Conservation (phyloP, 2,797 vertebrate species). For the Varecia variegata region DNA sequence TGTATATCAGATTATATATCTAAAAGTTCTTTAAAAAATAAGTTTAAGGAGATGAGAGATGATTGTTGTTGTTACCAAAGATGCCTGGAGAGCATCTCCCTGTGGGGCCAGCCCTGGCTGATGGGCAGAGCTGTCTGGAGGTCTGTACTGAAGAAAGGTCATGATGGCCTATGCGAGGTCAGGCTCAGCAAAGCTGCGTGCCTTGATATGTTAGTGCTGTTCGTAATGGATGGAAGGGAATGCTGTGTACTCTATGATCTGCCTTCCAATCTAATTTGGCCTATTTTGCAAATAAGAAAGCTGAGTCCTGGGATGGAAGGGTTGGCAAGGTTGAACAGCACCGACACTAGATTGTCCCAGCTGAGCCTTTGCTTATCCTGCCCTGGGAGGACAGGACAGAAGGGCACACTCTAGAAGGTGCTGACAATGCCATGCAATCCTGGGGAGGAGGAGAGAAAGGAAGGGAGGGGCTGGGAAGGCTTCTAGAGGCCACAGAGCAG, state of each 20-base stretch:
- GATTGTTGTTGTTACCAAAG: not conserved
- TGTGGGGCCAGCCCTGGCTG: not conserved
- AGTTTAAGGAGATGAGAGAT: not conserved
- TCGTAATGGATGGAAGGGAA: not conserved
- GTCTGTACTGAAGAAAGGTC: not conserved
- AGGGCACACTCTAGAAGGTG: not conserved
- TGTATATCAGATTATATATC: not conserved
- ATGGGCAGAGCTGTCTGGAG: not conserved
- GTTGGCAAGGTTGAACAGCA: not conserved
- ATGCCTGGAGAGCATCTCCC: not conserved
- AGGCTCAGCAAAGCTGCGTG: not conserved
- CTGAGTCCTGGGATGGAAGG: not conserved
- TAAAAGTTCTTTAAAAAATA: not conserved
- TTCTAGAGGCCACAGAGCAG: not conserved
- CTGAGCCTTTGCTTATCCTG: not conserved
- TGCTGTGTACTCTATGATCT: not conserved
- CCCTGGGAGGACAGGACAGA: not conserved
- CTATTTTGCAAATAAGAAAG: not conserved
- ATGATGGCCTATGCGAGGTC: not conserved
- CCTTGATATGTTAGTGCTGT: not conserved
- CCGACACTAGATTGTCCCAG: not conserved
- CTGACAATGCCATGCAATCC: rapidly evolving
- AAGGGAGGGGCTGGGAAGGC: not conserved
- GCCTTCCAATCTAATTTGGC: not conserved
- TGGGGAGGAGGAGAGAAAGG: not conserved